phyloP scores from a whole-genome alignment of 2,888 invertebrate species.

The Prosapia bicincta region DNA sequence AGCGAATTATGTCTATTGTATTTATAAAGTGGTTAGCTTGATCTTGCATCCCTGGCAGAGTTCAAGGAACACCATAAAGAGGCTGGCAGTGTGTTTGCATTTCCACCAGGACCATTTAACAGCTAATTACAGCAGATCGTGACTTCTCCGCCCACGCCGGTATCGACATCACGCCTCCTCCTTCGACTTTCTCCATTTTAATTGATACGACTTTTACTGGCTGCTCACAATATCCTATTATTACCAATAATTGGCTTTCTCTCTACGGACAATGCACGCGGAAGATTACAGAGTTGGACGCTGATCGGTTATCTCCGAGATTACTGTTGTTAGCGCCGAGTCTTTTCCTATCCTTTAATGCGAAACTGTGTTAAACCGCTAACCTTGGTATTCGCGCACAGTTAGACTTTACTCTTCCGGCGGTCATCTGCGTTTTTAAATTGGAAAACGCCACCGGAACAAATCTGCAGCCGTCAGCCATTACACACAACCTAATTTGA shows the following conservation, averaged over 20 bases:
- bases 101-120: neutral
- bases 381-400: too few species aligned
- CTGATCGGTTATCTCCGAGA: neutral
- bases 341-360: neutral
- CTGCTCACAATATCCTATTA: conserved; percentile 22
- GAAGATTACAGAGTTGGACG: conserved; percentile 18
- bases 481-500: too few species aligned
- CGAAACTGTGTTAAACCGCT: neutral
- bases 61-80: too few species aligned
- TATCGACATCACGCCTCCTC: neutral
- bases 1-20: too few species aligned
- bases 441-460: too few species aligned
- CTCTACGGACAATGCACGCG: conserved; percentile 24
- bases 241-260: conserved; percentile 28
- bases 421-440: too few species aligned
- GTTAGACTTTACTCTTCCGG: too few species aligned
- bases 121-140: neutral
- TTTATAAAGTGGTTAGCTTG: too few species aligned
- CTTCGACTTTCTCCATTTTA: conserved; percentile 10
- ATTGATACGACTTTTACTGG: conserved; percentile 25
- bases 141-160: neutral
- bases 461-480: too few species aligned
- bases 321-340: neutral
- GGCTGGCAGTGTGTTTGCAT: neutral
- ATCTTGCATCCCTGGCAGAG: too few species aligned